Evolutionary conservation across 2,113 vertebrate species (phyloP).

Genomic region (rabbit (Oryctolagus cuniculus)): DNA sequence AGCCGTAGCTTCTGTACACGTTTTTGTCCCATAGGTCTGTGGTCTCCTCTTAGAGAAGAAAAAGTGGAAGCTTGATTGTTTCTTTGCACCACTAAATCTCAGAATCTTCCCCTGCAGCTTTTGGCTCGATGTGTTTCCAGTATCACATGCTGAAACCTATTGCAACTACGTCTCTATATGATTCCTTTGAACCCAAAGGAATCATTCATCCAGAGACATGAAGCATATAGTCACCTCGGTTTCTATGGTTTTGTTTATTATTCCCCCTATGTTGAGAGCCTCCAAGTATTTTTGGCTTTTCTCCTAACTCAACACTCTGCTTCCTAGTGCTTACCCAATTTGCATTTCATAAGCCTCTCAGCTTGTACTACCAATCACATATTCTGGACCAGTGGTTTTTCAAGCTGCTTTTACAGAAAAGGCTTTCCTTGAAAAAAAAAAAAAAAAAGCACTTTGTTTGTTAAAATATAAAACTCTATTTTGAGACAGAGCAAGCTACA

Average conservation of each 20-base stretch:
- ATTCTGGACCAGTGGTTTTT: slow-evolving; percentile 34
- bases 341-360: slow-evolving; percentile 41
- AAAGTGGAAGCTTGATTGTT: neutral
- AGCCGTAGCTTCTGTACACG: neutral
- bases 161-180: neutral
- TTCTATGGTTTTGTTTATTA: slow-evolving; percentile 20
- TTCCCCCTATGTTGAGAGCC: neutral
- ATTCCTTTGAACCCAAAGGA: neutral
- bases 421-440: slow-evolving; percentile 33
- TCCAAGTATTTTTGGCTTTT: slow-evolving; percentile 30
- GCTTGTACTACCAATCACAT: neutral
- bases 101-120: neutral
- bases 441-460: neutral
- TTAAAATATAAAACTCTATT: slow-evolving; percentile 46
- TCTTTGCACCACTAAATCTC: neutral
- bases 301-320: slow-evolving; percentile 29
- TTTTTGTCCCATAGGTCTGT: neutral
- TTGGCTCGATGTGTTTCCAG: neutral
- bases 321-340: neutral
- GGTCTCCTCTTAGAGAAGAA: neutral
- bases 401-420: neutral
- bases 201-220: slow-evolving; percentile 40
- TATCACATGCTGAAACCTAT: slow-evolving; percentile 21
- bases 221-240: neutral
- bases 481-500: neutral